phyloP scores from a whole-genome alignment of 2,888 invertebrate genomes.

The Mylabris sibirica region DNA sequence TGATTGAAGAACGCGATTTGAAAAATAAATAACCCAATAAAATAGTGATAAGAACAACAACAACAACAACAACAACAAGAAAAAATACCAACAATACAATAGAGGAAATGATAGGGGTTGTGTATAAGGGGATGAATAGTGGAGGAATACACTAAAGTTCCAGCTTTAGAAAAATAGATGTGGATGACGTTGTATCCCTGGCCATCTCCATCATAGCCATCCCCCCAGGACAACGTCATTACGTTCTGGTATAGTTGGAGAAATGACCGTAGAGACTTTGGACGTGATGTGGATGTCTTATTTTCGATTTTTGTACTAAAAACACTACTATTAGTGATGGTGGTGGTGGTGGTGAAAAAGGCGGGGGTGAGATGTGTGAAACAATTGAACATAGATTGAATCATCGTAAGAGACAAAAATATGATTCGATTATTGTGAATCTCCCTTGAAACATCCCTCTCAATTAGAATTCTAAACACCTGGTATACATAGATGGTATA shows the following conservation, averaged over 20 bases:
- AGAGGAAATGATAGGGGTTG: conserved; percentile 29
- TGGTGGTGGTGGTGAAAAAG: no score
- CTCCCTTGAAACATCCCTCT: background rate
- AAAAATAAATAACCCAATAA: conserved; percentile 37
- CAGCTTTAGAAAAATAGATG: conserved; percentile 39
- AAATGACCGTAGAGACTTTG: conserved; percentile 40
- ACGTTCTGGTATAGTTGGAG: conserved; percentile 31
- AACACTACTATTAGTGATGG: background rate
- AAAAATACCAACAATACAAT: conserved; percentile 20
- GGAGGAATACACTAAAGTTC: conserved; percentile 20
- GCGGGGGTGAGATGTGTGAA: background rate
- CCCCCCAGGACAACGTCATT: conserved; percentile 36
- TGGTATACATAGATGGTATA: background rate
- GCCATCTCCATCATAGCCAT: conserved; percentile 42
- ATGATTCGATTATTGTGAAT: background rate
- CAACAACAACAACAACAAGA: background rate
- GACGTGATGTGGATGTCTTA: conserved; percentile 32
- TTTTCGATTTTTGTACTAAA: background rate
- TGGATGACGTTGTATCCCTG: conserved; percentile 39
- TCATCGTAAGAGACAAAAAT: background rate
- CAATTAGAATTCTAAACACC: background rate
- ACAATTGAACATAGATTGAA: background rate
- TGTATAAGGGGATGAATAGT: background rate
- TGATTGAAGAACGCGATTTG: conserved; percentile 35
- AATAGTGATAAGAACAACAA: conserved; percentile 33